These are phyloP conservation scores for Dasypus novemcinctus DNA, from an alignment of 2,113 vertebrate genomes.

Conservation along the genomic window DNA sequence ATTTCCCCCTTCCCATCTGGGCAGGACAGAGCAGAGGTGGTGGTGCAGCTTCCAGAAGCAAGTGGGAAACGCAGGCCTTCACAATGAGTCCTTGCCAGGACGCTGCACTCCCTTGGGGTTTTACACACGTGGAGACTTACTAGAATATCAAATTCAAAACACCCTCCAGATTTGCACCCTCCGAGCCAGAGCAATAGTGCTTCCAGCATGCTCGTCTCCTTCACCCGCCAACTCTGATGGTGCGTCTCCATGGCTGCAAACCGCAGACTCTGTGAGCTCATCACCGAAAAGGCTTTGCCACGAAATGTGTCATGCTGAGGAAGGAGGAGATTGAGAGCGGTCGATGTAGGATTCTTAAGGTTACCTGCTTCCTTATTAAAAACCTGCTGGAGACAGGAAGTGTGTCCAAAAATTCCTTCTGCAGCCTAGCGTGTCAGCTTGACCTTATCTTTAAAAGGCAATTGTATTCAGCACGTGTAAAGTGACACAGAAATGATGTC, in stretches of 20 bases:
- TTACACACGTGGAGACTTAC: background rate
- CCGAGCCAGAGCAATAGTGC: background rate
- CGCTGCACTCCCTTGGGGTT: background rate
- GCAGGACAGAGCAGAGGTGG: fast-evolving
- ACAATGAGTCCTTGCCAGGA: background rate
- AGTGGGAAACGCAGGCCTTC: background rate
- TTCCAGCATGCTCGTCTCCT: background rate
- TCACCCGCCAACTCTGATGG: background rate
- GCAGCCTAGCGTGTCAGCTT: background rate
- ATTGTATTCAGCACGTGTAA: background rate
- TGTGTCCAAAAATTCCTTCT: background rate
- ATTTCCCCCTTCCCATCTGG: fast-evolving
- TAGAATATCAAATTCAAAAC: slow-evolving; percentile 28
- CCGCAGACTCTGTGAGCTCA: background rate
- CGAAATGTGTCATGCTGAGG: background rate
- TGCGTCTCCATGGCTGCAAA: slow-evolving; percentile 19
- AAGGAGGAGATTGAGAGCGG: slow-evolving; percentile 42
- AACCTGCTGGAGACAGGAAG: background rate
- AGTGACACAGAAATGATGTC: background rate
- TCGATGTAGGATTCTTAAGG: slow-evolving; percentile 15
- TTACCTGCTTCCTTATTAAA: background rate
- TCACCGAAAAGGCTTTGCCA: slow-evolving; percentile 28
- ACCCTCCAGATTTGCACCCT: slow-evolving; percentile 43
- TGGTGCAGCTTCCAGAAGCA: background rate
- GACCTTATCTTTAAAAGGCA: background rate